Evolutionary conservation across 1,140 invertebrate species (phyloP).

Genomic region (Pseudomyrmex dendroicus): DNA sequence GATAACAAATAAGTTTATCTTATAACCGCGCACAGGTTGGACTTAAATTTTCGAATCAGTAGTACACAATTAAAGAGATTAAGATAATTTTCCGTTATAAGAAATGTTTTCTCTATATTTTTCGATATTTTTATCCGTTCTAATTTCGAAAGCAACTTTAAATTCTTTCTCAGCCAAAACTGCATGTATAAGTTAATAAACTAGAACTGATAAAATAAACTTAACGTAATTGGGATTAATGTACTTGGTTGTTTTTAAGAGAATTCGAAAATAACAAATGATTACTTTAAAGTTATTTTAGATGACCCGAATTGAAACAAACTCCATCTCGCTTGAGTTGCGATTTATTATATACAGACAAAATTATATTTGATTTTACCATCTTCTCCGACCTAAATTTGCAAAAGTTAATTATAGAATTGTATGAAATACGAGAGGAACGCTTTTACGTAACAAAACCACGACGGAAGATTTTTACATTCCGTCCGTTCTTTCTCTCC

Average conservation of each 20-base stretch:
- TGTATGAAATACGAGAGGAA: no score
- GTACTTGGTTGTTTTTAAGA: neutral
- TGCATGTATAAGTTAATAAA: neutral
- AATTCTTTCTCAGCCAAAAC: no score
- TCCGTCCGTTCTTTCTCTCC: slow-evolving; percentile 31
- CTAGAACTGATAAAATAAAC: neutral
- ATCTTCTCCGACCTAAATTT: no score
- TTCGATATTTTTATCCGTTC: neutral
- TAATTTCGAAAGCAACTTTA: neutral
- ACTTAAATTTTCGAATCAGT: no score
- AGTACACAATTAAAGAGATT: no score
- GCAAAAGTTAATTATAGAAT: no score
- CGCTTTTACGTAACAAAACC: no score
- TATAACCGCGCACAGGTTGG: no score
- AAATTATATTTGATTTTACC: neutral
- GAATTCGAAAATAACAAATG: neutral
- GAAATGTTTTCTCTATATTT: no score
- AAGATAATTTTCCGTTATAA: no score
- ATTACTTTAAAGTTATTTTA: neutral
- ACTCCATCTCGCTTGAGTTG: neutral
- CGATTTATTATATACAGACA: neutral
- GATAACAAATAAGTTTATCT: neutral
- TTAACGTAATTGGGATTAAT: neutral
- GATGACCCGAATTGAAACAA: neutral
- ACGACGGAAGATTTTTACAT: slow-evolving; percentile 5